A percentile compares a stretch with the other conserved stretches of the same genome.
phyloP scores from a whole-genome alignment of 2,888 invertebrate genomes.

The Elysia crispata region DNA sequence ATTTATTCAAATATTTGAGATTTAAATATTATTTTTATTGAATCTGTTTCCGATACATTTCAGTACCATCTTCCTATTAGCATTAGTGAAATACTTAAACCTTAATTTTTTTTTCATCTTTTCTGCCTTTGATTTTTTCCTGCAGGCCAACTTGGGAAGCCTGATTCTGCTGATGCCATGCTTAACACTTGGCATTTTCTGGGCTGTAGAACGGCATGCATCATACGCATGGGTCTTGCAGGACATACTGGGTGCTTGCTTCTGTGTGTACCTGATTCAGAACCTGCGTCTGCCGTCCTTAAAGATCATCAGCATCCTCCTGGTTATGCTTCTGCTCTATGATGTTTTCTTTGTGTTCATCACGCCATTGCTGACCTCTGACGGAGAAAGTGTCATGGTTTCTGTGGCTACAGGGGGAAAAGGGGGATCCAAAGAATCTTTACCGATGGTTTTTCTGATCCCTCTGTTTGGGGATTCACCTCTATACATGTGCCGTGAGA shows the following conservation, averaged over 20 bases:
- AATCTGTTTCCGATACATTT: no score
- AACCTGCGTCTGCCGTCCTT: constrained; percentile 78
- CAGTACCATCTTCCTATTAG: no score
- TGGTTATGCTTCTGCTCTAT: constrained; percentile 80
- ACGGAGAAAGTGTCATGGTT: constrained; percentile 78
- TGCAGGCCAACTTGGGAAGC: constrained; percentile 61
- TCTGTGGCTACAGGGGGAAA: constrained; percentile 80
- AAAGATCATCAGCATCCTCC: constrained; percentile 73
- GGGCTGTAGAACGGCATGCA: constrained; percentile 63
- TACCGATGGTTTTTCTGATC: constrained; percentile 80
- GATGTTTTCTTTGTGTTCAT: constrained; percentile 83
- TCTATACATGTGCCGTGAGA: constrained; percentile 65
- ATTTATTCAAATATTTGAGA: no score
- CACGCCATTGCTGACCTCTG: constrained; percentile 79
- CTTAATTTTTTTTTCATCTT: no score
- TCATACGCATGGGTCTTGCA: constrained; percentile 65
- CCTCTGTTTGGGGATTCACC: constrained; percentile 76
- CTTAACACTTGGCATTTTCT: constrained; percentile 58
- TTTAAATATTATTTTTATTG: no score
- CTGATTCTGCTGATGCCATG: constrained; percentile 63
- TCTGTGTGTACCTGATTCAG: constrained; percentile 79
- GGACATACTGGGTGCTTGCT: constrained; percentile 77
- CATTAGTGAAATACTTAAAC: no score
- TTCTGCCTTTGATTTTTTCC: constrained; percentile 4
- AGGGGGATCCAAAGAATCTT: constrained; percentile 66